A percentile compares a stretch with the other conserved stretches of the same genome.
Evolutionary conservation across 2,113 vertebrate genomes (phyloP).

Genomic region (Notothenia rossii): DNA sequence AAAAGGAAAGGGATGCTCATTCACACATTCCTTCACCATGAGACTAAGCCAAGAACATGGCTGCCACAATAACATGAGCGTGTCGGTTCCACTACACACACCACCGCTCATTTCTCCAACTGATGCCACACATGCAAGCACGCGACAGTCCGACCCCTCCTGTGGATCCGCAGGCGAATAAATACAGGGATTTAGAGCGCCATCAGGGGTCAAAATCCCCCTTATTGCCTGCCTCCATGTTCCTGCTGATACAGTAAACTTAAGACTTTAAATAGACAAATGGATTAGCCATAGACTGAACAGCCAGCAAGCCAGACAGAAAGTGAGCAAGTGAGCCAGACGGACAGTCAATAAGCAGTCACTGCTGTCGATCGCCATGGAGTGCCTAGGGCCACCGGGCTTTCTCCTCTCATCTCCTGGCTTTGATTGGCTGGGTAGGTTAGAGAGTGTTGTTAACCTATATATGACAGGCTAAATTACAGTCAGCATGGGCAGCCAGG

Average conservation of each 20-base stretch:
- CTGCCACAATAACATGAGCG: conserved; percentile 8
- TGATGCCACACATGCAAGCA: conserved; percentile 11
- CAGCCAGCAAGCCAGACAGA: conserved; percentile 50
- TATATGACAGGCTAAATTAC: conserved; percentile 91
- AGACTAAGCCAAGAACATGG: conserved; percentile 34
- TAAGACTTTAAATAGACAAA: conserved; percentile 62
- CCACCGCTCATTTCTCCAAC: neutral
- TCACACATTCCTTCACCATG: conserved; percentile 52
- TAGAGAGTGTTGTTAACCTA: conserved; percentile 88
- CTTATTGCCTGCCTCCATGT: conserved; percentile 35
- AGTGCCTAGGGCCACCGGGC: conserved; percentile 79
- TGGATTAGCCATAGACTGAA: conserved; percentile 58
- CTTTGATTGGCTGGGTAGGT: conserved; percentile 76
- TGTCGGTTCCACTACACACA: neutral
- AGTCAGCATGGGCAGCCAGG: conserved; percentile 84
- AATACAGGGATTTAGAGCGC: conserved; percentile 67
- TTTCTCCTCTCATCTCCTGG: conserved; percentile 64
- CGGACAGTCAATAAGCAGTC: conserved; percentile 62
- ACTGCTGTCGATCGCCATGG: conserved; percentile 81
- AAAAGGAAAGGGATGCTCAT: conserved; percentile 22
- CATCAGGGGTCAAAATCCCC: conserved; percentile 54
- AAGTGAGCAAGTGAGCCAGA: conserved; percentile 54
- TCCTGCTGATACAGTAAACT: conserved; percentile 57
- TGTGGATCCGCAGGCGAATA: conserved; percentile 24
- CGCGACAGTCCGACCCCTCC: conserved; percentile 1